A percentile compares a stretch with the other conserved stretches of the same genome.
Evolutionary conservation across 2,888 invertebrate genomes (phyloP).

Genomic region (Lepidochrysops patricia): DNA sequence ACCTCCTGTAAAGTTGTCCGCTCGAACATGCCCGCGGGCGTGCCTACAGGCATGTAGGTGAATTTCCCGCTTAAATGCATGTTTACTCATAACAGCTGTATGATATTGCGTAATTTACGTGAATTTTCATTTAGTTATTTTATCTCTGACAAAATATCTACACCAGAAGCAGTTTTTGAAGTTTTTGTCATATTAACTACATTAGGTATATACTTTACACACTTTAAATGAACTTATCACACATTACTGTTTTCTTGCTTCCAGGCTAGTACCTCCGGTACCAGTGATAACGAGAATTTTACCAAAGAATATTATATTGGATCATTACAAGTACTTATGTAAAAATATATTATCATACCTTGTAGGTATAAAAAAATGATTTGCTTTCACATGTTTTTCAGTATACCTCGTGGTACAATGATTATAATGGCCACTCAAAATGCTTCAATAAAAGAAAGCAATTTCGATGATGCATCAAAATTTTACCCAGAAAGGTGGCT

Average conservation of each 20-base stretch:
- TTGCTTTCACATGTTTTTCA: constrained; percentile 31
- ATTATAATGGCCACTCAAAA: constrained; percentile 79
- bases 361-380: too few relatives aligned
- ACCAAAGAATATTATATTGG: constrained; percentile 73
- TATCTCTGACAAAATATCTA: too few relatives aligned
- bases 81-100: too few relatives aligned
- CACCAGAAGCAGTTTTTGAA: too few relatives aligned
- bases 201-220: neutral
- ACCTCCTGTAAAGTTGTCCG: too few relatives aligned
- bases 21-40: too few relatives aligned
- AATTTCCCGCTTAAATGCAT: too few relatives aligned
- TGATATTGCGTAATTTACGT: too few relatives aligned
- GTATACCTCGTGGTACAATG: constrained; percentile 74
- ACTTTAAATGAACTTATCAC: neutral
- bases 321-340: constrained; percentile 73
- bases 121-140: too few relatives aligned
- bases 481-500: constrained; percentile 80
- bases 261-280: constrained; percentile 77
- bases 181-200: too few relatives aligned
- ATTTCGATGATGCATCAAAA: constrained; percentile 77
- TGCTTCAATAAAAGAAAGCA: constrained; percentile 75
- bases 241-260: constrained; percentile 24
- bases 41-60: too few relatives aligned
- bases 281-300: constrained; percentile 76
- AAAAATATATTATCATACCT: neutral